These are phyloP conservation scores for Rotaria socialis DNA, from an alignment of 2,888 invertebrate species.

Conservation along the genomic window DNA sequence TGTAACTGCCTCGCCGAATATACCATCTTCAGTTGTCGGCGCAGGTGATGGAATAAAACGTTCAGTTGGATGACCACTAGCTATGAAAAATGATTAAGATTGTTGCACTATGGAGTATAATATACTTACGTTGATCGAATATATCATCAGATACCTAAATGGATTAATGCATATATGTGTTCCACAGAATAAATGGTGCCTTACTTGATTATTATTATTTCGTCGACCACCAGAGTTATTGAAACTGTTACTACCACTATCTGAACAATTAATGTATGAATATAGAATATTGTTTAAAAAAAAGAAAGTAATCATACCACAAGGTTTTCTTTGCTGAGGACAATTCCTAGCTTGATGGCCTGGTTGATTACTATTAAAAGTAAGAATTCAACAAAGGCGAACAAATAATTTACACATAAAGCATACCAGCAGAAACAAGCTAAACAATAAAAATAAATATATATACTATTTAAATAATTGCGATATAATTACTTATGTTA, in stretches of 20 bases:
- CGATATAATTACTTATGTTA: not conserved
- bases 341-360: not conserved
- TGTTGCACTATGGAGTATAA: too few relatives aligned
- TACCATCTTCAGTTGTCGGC: not conserved
- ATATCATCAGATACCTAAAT: constrained; percentile 34
- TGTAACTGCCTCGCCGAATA: not conserved
- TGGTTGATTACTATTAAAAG: not conserved
- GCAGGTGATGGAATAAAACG: not conserved
- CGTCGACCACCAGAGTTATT: not conserved
- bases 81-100: not conserved
- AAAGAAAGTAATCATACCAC: not conserved
- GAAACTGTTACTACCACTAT: not conserved
- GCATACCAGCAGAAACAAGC: not conserved
- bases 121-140: not conserved
- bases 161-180: not conserved
- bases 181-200: not conserved
- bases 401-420: not conserved
- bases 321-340: not conserved
- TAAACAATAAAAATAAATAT: not conserved
- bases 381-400: too few relatives aligned
- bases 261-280: not conserved
- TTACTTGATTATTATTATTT: not conserved
- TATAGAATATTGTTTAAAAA: too few relatives aligned
- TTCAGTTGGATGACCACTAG: not conserved
- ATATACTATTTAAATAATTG: not conserved